Base-by-base conservation (phyloP, 1,140 invertebrate species). In the Tribolium castaneum region DNA sequence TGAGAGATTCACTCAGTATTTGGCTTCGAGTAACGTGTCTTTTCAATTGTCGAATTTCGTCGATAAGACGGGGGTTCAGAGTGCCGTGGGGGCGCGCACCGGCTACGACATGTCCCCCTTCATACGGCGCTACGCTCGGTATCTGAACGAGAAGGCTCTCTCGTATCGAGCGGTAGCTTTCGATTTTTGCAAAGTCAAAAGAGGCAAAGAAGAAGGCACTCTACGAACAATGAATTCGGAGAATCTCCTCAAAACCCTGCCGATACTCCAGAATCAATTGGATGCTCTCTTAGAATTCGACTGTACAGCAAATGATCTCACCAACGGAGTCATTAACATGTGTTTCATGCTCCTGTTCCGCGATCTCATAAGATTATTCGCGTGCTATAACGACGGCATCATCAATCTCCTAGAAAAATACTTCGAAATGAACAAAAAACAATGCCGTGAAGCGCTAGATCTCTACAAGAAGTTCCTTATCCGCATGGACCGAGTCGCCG, bases 401-500 rank as follows among this genome's bases (percentile, higher is more conserved):
- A 99, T 99, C 84, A 99, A 99, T 91, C 91, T 99, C 78, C 89
- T 99, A 87, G 97, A 98, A 88, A 98, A 99, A 89, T 99, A 98
- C 90, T 99, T 99, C 90, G 97, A 99, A 87, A 99, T 99, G 97
- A 99, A 99, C 88, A 99, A 99, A 87, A 99, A 99, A 87, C 95
- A 96, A 85, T 98, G 97, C 85, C 92, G 97, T 85, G 98, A 99
- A 87, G 98, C 97, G 77, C 91, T 99, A 85, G 99, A 99, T 87
- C 92, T 99, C 79, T 99, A 99, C 88, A 99, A 99, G 89, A 99
- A 98, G 88, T 99, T 99, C 89, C 92, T 99, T 56, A 98, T 98
- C 82, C 91, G 98, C 84, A 99, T 99, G 97, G 98, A 99, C 89
- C 93, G 97, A 88, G 98, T 99, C 51, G 97, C 96, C 54, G 98